Evolutionary conservation across 2,888 invertebrate species (phyloP).

Genomic region (Caenorhabditis imperialis): DNA sequence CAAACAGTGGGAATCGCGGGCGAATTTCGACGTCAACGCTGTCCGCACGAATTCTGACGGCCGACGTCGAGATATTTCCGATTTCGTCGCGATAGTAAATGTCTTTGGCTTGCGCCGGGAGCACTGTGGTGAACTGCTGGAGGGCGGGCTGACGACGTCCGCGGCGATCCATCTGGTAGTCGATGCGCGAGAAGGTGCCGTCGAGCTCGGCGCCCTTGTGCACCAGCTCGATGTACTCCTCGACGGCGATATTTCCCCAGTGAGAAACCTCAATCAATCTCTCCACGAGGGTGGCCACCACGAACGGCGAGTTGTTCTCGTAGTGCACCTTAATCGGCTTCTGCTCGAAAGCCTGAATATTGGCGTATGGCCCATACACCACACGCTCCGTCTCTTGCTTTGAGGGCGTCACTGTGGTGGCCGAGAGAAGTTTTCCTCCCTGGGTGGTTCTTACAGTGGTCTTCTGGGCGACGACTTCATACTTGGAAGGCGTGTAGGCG

Average conservation of each 20-base stretch:
- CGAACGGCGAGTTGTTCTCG: constrained; percentile 95
- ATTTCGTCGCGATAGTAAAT: constrained; percentile 98
- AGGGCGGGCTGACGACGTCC: constrained; percentile 88
- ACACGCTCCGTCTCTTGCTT: constrained; percentile 87
- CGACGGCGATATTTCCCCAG: constrained; percentile 95
- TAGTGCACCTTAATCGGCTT: constrained; percentile 88
- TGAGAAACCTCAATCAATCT: constrained; percentile 95
- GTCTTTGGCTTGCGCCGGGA: constrained; percentile 90
- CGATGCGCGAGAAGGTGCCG: constrained; percentile 89
- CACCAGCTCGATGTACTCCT: constrained; percentile 91
- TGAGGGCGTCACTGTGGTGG: constrained; percentile 83
- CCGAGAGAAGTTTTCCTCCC: constrained; percentile 59
- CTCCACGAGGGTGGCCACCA: constrained; percentile 89
- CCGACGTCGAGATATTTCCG: constrained; percentile 97
- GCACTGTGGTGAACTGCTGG: constrained; percentile 87
- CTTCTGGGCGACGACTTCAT: constrained; percentile 86
- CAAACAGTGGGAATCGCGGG: constrained; percentile 96
- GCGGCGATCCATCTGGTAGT: constrained; percentile 93
- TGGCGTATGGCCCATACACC: constrained; percentile 90
- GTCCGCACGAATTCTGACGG: constrained; percentile 89
- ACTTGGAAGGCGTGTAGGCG: constrained; percentile 88
- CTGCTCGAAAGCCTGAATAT: constrained; percentile 82
- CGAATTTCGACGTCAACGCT: constrained; percentile 95
- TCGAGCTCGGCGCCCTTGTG: constrained; percentile 94
- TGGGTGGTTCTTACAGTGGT: constrained; percentile 83